Evolutionary conservation across 2,113 vertebrate genomes (phyloP).

Genomic region (Syngnathus scovelli): DNA sequence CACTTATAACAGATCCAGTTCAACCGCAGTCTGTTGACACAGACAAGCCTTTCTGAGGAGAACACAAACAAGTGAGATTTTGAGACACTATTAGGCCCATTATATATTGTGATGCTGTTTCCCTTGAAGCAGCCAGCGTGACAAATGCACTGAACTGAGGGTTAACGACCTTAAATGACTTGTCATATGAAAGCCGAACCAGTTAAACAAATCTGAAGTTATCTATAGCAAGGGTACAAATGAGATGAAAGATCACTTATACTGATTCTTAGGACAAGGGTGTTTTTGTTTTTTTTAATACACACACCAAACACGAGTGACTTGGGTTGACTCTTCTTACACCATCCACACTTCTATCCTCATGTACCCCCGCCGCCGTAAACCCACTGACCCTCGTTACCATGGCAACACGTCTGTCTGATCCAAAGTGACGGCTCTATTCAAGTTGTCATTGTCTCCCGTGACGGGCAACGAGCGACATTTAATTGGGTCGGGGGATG

Average conservation of each 20-base stretch:
- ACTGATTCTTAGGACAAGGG: neutral
- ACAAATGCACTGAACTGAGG: conserved; percentile 27
- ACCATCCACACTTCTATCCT: conserved; percentile 21
- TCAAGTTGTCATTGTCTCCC: conserved; percentile 54
- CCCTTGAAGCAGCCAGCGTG: conserved; percentile 12
- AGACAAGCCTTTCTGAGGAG: conserved; percentile 40
- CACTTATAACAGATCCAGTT: conserved; percentile 27
- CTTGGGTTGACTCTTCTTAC: conserved; percentile 24
- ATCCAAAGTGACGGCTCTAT: conserved; percentile 62
- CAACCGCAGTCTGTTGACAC: conserved; percentile 44
- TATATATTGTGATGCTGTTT: conserved; percentile 7
- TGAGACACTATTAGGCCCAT: conserved; percentile 4
- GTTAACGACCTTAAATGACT: conserved; percentile 38
- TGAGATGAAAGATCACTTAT: conserved; percentile 4
- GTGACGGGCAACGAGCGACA: conserved; percentile 35
- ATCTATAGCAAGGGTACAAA: conserved; percentile 18
- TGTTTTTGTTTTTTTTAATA: neutral
- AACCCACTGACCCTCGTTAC: conserved; percentile 54
- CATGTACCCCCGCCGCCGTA: conserved; percentile 24
- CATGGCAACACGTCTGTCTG: conserved; percentile 48
- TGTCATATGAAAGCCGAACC: conserved; percentile 32
- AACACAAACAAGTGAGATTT: conserved; percentile 36
- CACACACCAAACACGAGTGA: conserved; percentile 18
- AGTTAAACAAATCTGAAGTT: conserved; percentile 17
- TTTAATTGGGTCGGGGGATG: conserved; percentile 53